phyloP scores from a whole-genome alignment of 2,113 vertebrate species.

The Telmatochromis sp. region DNA sequence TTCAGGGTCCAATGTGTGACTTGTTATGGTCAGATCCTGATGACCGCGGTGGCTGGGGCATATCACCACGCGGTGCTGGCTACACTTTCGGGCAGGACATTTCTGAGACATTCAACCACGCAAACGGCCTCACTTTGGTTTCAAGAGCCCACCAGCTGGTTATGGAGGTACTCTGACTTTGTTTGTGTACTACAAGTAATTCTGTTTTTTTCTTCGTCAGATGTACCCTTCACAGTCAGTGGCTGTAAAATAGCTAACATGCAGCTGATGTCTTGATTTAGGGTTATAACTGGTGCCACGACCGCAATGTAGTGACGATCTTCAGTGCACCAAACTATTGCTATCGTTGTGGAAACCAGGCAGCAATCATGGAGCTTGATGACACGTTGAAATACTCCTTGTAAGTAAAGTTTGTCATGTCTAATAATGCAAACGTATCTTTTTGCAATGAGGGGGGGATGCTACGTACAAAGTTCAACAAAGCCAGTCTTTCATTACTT shows the following conservation, averaged over 20 bases:
- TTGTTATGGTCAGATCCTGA: slow-evolving; percentile 83
- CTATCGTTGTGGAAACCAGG: slow-evolving; percentile 76
- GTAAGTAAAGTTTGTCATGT: slow-evolving; percentile 75
- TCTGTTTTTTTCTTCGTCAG: not conserved
- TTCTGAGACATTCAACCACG: slow-evolving; percentile 98
- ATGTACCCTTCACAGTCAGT: not conserved
- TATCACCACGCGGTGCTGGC: slow-evolving; percentile 73
- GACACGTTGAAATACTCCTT: slow-evolving; percentile 99
- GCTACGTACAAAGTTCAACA: not conserved
- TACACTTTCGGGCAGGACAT: slow-evolving; percentile 97
- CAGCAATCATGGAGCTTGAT: slow-evolving; percentile 92
- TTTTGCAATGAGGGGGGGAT: not conserved
- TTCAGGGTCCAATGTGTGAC: slow-evolving; percentile 96
- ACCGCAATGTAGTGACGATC: slow-evolving; percentile 75
- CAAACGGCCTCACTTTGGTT: slow-evolving; percentile 94
- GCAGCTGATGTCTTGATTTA: slow-evolving; percentile 1
- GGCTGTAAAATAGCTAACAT: not conserved
- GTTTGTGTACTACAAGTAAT: not conserved
- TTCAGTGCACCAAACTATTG: slow-evolving; percentile 78
- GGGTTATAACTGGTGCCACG: slow-evolving; percentile 77
- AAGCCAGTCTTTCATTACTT: not conserved
- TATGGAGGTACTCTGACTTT: slow-evolving; percentile 82
- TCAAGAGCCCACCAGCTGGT: slow-evolving; percentile 98
- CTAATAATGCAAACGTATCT: not conserved
- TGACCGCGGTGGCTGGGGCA: slow-evolving; percentile 74